These are phyloP conservation scores for Endotricha flammealis DNA, from an alignment of 2,888 invertebrate species.

Conservation along the genomic window DNA sequence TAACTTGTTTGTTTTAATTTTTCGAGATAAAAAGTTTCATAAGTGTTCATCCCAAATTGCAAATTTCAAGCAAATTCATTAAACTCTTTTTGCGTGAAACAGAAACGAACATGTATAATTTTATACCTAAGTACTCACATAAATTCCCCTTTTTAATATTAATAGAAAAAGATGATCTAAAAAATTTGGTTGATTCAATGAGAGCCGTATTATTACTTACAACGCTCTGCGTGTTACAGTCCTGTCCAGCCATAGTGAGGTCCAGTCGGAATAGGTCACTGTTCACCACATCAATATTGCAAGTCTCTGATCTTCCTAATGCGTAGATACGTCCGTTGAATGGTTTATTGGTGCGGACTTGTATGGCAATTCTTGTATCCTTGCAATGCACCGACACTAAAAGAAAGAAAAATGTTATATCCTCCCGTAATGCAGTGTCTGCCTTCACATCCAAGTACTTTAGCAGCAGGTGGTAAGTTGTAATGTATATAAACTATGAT, in stretches of 20 bases:
- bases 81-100: not conserved
- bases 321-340: constrained; percentile 97
- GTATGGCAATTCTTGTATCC: constrained; percentile 94
- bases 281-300: constrained; percentile 95
- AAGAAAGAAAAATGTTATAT: too few relatives aligned
- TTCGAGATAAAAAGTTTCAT: too few relatives aligned
- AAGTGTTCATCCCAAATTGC: too few relatives aligned
- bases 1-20: too few relatives aligned
- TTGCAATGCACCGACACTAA: constrained; percentile 95
- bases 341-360: constrained; percentile 94
- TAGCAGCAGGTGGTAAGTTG: too few relatives aligned
- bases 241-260: constrained; percentile 94
- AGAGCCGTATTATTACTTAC: too few relatives aligned
- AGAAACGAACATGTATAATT: not conserved
- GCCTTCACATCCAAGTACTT: too few relatives aligned
- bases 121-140: too few relatives aligned
- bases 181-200: too few relatives aligned
- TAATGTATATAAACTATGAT: too few relatives aligned
- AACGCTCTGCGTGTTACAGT: constrained; percentile 96
- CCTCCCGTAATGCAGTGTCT: too few relatives aligned
- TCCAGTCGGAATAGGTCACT: constrained; percentile 95
- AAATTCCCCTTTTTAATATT: too few relatives aligned
- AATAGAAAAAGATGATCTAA: not conserved
- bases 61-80: constrained; percentile 5
- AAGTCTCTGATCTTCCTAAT: constrained; percentile 94